Evolutionary conservation across 2,888 invertebrate genomes (phyloP), one percentile per base, ranked within the genome.

Genomic region (Petrolisthes manimaculis): DNA sequence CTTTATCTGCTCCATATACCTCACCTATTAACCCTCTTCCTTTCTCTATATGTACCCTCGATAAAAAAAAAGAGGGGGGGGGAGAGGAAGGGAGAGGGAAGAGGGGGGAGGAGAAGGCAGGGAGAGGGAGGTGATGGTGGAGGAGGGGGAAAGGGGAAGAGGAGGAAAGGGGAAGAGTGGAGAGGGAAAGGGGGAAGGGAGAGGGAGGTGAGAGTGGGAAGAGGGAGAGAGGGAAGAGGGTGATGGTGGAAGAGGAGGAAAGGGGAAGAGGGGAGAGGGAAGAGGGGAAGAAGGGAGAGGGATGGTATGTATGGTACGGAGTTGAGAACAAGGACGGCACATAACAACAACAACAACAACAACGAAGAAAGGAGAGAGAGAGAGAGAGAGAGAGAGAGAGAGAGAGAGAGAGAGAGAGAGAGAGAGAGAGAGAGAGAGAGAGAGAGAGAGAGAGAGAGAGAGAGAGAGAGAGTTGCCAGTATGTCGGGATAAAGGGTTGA

Each of bases 371-470:
- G n/a, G 78, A 78, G 78, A 53, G 53, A 67, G 53, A 61, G 84
- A 75, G 37, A 55, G 75, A 75, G 24, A 21, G 24, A 54, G 21
- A 55, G 54, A 83, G 54, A 21, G 74, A 83, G 54, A 74, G 55
- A 75, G n/a, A 78, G 78, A 84, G n/a, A 67, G 54, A 78, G 51
- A 79, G 53, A 51, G 21, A 80, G 53, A 67, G 84, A 77, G 21
- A n/a, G 71, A 69, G 71, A 69, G 53, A 21, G 24, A 74, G 74
- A 55, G 24, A 75, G 69, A 74, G 55, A 21, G 37, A 82, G 82
- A 82, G 81, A 61, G 3, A 18, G 81, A 83, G 82, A 83, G 67
- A 83, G 67, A 67, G 67, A 83, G 67, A 83, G 82, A 37, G 67
- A 67, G 37, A 82, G 67, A 82, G 67, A 82, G 24, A 82, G 67